A percentile compares a stretch with the other conserved stretches of the same genome.
Evolutionary conservation across 2,888 invertebrate species (phyloP).

Genomic region (Drosophila borborema): DNA sequence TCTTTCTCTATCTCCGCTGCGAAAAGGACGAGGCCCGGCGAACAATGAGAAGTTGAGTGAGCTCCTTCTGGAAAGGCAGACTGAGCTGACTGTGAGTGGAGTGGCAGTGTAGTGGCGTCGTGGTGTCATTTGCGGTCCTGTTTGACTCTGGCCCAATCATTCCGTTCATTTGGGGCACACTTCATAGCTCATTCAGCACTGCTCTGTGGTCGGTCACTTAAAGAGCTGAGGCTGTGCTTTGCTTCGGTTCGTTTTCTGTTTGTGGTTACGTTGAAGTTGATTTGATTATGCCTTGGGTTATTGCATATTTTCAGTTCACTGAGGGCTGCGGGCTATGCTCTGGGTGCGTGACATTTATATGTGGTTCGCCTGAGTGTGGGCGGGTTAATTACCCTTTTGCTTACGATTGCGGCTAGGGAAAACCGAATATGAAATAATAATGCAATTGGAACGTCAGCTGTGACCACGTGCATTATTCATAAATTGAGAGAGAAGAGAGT

Average conservation of each 20-base stretch:
- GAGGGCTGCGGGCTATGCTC: too few relatives aligned
- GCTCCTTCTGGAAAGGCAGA: background rate
- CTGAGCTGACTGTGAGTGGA: background rate
- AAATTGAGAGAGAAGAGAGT: background rate
- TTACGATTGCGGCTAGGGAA: conserved; percentile 7
- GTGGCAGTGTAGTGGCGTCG: too few relatives aligned
- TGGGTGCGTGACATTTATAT: conserved; percentile 40
- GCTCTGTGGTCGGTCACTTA: conserved; percentile 8
- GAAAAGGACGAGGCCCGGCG: conserved; percentile 11
- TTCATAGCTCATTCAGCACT: conserved; percentile 7
- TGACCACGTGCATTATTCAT: conserved; percentile 45
- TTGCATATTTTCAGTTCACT: conserved; percentile 8
- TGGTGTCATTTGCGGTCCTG: conserved; percentile 31
- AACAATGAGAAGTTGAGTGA: conserved; percentile 10
- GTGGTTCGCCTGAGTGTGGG: conserved; percentile 24
- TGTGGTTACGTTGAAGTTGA: conserved; percentile 32
- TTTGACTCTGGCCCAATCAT: conserved; percentile 6
- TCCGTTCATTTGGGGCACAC: conserved; percentile 31
- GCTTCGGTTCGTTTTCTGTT: conserved; percentile 15
- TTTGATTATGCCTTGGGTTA: conserved; percentile 32
- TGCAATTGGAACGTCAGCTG: conserved; percentile 24
- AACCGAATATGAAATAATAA: conserved; percentile 59
- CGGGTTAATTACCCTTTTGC: conserved; percentile 43
- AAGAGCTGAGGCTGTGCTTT: conserved; percentile 5
- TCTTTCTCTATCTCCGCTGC: conserved; percentile 8